Conservation (phyloP, 2,888 invertebrate species). For the Papilio elwesi region DNA sequence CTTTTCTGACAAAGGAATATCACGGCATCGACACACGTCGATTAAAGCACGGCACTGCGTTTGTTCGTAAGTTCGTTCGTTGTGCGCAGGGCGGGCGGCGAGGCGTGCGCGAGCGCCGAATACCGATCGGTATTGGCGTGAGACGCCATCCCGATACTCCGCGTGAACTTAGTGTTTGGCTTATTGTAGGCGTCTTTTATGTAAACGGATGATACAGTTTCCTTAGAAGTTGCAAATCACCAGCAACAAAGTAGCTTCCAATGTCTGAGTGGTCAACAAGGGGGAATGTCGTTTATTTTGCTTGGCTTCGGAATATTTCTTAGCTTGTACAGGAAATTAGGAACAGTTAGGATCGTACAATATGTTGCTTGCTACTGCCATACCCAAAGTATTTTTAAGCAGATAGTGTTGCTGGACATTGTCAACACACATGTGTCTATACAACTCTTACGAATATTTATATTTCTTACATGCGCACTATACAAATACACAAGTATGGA, state of each 20-base stretch:
- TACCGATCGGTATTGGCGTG: slow-evolving; percentile 70
- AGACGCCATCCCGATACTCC: slow-evolving; percentile 54
- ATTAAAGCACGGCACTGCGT: slow-evolving; percentile 37
- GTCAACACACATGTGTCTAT: neutral
- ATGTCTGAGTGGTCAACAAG: slow-evolving; percentile 23
- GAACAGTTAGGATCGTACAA: slow-evolving; percentile 16
- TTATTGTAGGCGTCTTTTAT: slow-evolving; percentile 63
- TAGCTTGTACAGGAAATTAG: slow-evolving; percentile 27
- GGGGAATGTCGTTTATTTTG: slow-evolving; percentile 22
- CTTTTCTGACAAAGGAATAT: slow-evolving; percentile 44
- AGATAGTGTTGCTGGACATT: neutral
- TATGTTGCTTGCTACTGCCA: neutral
- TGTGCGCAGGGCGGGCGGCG: slow-evolving; percentile 72
- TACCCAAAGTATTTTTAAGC: neutral
- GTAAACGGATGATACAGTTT: slow-evolving; percentile 42
- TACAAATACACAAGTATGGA: too few species aligned
- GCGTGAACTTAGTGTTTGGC: slow-evolving; percentile 68
- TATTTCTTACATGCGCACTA: neutral
- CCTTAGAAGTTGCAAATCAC: slow-evolving; percentile 25
- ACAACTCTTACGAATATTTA: neutral
- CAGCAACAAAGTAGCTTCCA: slow-evolving; percentile 26
- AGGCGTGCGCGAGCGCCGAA: slow-evolving; percentile 78
- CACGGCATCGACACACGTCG: slow-evolving; percentile 24
- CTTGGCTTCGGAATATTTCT: neutral
- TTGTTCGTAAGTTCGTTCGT: slow-evolving; percentile 39